Evolutionary conservation across 2,888 invertebrate genomes (phyloP), one percentile per base, ranked within the genome.

Genomic region (Ormia ochracea): DNA sequence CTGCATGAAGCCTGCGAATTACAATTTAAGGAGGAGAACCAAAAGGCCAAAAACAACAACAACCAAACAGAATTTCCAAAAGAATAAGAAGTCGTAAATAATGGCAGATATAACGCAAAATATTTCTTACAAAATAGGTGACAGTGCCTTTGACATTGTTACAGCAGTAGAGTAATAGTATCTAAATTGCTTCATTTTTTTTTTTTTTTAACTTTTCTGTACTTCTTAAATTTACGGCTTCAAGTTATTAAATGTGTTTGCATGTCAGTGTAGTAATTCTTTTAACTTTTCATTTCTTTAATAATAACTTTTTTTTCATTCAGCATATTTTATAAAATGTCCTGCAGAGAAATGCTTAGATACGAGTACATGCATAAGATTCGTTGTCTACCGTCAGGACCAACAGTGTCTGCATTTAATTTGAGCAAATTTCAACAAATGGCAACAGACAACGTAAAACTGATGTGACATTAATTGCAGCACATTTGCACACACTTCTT

Each of bases 381-480:
- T 74, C 26, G 7, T 69, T 56, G 63, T 41, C 54, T 69, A 41
- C 48, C 61, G 61, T 48, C 10, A 69, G 54, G 36, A 17, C 54
- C 26, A 69, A 63, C 14, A 54, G 61, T 56, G 54, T 63, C 69
- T 77, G 69, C 76, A 82, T 81, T 81, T 80, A 78, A 82, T 82
- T 81, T 77, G 66, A 70, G 74, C 74, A 76, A 81, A 82, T 79
- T 77, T 81, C 78, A 58, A 52, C 78, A 78, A 82, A 78, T 81
- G 78, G 81, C 78, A 73, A 56, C 69, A 78, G 80, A 73, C 68
- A 80, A 73, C 72, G 59, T 76, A 58, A 50, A 80, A 76, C 72
- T 81, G 82, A 82, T 82, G 79, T 82, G 82, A 81, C 82, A 79
- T 82, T 81, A 81, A 82, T 82, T 82, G 77, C 81, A 75, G 65